Evolutionary conservation across 2,888 invertebrate genomes (phyloP), one percentile per base, ranked within the genome.

Genomic region (Pammene aurita): DNA sequence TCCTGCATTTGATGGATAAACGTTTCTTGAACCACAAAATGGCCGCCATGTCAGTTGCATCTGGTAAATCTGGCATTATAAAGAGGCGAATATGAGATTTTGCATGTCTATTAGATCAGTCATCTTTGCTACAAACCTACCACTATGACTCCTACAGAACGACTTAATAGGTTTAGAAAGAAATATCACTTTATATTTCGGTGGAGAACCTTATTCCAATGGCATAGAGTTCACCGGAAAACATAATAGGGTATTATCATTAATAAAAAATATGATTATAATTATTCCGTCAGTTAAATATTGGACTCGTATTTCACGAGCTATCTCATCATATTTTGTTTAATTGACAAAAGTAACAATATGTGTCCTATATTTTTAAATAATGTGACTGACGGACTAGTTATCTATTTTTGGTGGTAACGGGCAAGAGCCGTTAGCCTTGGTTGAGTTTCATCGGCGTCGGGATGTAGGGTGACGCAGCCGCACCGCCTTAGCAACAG

Each of bases 401-500:
- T 26, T 26, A 26, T 26, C 1, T 26, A 26, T 26, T 26, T 26
- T 2, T 26, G 50, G 52, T 52, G 52, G 26, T 26, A 26, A 26
- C 26, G 26, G n/a, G n/a, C n/a, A 26, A 26, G 26, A 26, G 26
- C 44, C 14, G 14, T 18, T 1, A 18, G 2, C 50, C 18, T 46
- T 0, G 48, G 48, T 64, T 10, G 54, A 62, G 52, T 52, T 62
- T 13, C 50, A 50, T 52, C 50, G 50, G 62, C 48, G 63, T 46
- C 13, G 44, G 58, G 44, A 26, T 46, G 54, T 52, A 58, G 63
- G 63, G 66, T 46, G 26, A 60, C 44, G 63, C 63, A 42, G 67
- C 56, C 63, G 16, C 67, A 56, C 68, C 57, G 68, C 68, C 68
- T 38, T 56, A 58, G 57, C 68, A 52, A 68, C 57, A 57, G 63